Conservation (phyloP, 2,888 invertebrate species). For the Amorpha juglandis region DNA sequence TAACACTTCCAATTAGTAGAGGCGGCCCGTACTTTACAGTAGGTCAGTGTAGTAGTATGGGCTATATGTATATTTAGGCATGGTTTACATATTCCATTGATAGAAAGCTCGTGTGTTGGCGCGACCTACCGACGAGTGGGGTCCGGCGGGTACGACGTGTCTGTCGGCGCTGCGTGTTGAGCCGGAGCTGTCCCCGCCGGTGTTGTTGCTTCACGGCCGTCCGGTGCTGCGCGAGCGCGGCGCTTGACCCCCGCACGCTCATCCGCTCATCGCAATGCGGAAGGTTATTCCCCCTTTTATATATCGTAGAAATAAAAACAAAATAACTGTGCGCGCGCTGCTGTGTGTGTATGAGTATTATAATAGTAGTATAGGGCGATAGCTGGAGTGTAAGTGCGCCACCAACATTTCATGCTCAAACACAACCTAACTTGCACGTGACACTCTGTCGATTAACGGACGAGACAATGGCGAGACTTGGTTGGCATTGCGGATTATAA, state of each 20-base stretch:
- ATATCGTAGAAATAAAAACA: background rate
- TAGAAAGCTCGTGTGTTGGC: conserved; percentile 86
- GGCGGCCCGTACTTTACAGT: no score
- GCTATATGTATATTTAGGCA: background rate
- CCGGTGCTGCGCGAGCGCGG: conserved; percentile 84
- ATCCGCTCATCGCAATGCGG: conserved; percentile 74
- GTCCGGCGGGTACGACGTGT: conserved; percentile 85
- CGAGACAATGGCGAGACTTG: no score
- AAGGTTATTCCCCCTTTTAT: conserved; percentile 55
- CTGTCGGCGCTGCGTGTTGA: conserved; percentile 85
- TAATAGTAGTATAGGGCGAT: no score
- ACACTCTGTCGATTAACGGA: no score
- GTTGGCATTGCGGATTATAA: no score
- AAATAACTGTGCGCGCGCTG: background rate
- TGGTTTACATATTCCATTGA: conserved; percentile 28
- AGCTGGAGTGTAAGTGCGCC: no score
- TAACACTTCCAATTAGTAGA: no score
- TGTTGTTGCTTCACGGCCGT: conserved; percentile 79
- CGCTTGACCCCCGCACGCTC: conserved; percentile 75
- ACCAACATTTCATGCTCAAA: no score
- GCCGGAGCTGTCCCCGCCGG: conserved; percentile 77
- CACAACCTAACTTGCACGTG: no score
- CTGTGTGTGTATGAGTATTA: no score
- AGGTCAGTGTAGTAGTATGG: no score
- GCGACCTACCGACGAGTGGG: conserved; percentile 90